Evolutionary conservation across 2,888 invertebrate species (phyloP).

Genomic region (Entomobrya proxima): DNA sequence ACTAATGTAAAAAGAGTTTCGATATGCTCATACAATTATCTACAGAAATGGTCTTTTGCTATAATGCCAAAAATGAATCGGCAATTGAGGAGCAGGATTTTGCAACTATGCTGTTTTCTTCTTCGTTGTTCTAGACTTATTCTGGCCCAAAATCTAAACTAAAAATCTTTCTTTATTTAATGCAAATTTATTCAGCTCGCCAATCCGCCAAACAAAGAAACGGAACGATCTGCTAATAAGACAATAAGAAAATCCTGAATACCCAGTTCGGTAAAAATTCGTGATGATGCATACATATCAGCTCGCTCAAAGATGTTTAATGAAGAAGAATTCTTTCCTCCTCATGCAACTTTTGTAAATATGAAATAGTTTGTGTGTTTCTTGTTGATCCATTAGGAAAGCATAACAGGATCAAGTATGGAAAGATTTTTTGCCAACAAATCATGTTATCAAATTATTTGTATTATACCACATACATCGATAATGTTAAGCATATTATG

Average conservation of each 20-base stretch:
- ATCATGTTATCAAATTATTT: neutral
- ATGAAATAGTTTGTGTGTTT: neutral
- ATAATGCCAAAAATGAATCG: too few relatives aligned
- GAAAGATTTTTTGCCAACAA: slow-evolving; percentile 6
- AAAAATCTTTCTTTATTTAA: slow-evolving; percentile 14
- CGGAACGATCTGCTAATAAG: slow-evolving; percentile 23
- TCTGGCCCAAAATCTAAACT: too few relatives aligned
- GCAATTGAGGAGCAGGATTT: too few relatives aligned
- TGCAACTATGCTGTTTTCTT: too few relatives aligned
- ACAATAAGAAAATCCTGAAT: neutral
- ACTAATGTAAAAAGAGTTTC: too few relatives aligned
- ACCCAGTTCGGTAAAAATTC: slow-evolving; percentile 1
- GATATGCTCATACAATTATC: too few relatives aligned
- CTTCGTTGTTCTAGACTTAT: too few relatives aligned
- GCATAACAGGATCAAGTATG: slow-evolving; percentile 45
- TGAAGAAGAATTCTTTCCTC: slow-evolving; percentile 6
- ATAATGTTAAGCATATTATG: neutral
- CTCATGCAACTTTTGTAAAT: slow-evolving; percentile 22
- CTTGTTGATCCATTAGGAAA: slow-evolving; percentile 37
- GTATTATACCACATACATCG: neutral
- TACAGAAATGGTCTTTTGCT: too few relatives aligned
- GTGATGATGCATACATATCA: slow-evolving; percentile 33
- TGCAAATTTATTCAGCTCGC: slow-evolving; percentile 33
- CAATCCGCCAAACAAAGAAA: slow-evolving; percentile 4
- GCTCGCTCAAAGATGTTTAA: neutral